Conservation (phyloP, 1,140 invertebrate species). For the Charaxes varanes region DNA sequence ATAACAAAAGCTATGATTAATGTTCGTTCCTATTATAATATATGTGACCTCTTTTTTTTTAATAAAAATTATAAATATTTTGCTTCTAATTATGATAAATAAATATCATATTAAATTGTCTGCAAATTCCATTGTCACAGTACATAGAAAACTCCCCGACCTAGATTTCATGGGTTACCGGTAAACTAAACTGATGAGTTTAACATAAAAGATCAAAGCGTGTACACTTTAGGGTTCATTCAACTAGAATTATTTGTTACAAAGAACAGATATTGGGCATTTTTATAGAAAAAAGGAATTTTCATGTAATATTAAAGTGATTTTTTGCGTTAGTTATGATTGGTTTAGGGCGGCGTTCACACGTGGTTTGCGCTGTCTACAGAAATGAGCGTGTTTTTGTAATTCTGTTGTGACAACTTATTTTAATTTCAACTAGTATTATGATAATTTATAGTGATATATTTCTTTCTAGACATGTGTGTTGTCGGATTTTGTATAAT, state of each 20-base stretch:
- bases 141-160: conserved; percentile 37
- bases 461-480: conserved; percentile 24
- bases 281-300: conserved; percentile 13
- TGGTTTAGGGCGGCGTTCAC: conserved; percentile 29
- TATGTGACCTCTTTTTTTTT: conserved; percentile 9
- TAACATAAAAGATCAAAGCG: conserved; percentile 37
- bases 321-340: conserved; percentile 40
- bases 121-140: conserved; percentile 34
- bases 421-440: conserved; percentile 33
- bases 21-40: conserved; percentile 19
- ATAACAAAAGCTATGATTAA: conserved; percentile 41
- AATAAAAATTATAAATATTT: not conserved
- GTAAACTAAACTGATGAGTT: conserved; percentile 26
- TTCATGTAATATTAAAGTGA: conserved; percentile 11
- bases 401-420: conserved; percentile 36
- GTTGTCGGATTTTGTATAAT: not conserved
- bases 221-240: conserved; percentile 7
- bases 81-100: not conserved
- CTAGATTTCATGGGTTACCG: conserved; percentile 41
- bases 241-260: conserved; percentile 8
- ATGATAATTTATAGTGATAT: conserved; percentile 29
- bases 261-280: conserved; percentile 6
- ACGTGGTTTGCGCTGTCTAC: conserved; percentile 30
- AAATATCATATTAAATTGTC: conserved; percentile 19
- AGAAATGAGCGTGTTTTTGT: conserved; percentile 32